Conservation (phyloP, 2,888 invertebrate species). For the Mesopsocus fuscifrons region DNA sequence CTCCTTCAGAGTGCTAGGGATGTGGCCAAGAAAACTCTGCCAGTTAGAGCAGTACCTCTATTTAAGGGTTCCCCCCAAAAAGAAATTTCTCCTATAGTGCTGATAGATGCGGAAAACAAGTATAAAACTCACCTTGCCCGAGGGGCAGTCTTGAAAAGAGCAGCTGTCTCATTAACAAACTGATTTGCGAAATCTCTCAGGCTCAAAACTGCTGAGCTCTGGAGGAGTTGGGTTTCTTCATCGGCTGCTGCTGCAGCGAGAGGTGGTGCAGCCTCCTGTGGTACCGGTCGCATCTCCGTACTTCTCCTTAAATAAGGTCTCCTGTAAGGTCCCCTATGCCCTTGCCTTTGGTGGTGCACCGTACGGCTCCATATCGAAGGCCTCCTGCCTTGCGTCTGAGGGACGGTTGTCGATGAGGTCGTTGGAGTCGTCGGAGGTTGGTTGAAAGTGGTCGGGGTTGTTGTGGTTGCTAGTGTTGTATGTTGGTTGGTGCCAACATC, state of each 20-base stretch:
- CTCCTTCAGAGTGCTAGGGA: too few relatives aligned
- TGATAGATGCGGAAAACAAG: too few relatives aligned
- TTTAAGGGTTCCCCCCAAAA: too few relatives aligned
- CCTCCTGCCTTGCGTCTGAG: background rate
- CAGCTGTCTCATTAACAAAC: conserved; percentile 1
- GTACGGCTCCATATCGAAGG: conserved; percentile 3
- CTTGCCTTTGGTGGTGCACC: background rate
- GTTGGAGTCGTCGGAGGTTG: background rate
- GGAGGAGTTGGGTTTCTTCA: background rate
- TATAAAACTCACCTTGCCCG: too few relatives aligned
- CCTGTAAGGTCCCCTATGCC: background rate
- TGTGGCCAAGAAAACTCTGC: too few relatives aligned
- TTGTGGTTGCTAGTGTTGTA: too few relatives aligned
- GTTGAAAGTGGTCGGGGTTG: background rate
- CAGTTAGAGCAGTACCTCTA: too few relatives aligned
- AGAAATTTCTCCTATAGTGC: too few relatives aligned
- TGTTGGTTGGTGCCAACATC: too few relatives aligned
- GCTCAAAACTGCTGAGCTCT: background rate
- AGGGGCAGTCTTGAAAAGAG: background rate
- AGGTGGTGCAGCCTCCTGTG: background rate
- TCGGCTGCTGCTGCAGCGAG: background rate
- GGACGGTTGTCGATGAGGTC: too few relatives aligned
- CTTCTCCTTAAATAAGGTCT: background rate
- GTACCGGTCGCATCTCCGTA: background rate
- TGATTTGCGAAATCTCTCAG: conserved; percentile 4